Percentiles rank a stretch among this genome's conserved stretches.
phyloP scores from a whole-genome alignment of 1,140 invertebrate genomes.

The Listronotus oregonensis region DNA sequence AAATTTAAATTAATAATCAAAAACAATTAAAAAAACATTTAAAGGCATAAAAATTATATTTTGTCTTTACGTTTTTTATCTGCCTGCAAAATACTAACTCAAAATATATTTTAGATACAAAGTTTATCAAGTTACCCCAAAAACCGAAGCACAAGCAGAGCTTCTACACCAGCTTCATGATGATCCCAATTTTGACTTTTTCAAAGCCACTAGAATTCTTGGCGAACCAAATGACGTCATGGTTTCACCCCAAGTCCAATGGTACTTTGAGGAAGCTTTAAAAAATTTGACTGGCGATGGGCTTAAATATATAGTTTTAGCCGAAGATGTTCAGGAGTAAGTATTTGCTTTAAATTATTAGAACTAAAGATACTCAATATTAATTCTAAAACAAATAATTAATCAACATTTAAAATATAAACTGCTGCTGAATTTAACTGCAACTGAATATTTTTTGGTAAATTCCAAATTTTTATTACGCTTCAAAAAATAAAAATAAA shows the following conservation, averaged over 20 bases:
- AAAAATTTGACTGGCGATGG: constrained; percentile 9
- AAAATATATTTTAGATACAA: constrained; percentile 22
- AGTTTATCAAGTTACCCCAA: constrained; percentile 24
- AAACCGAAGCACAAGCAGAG: constrained; percentile 22
- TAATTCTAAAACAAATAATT: no score
- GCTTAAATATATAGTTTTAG: constrained; percentile 25
- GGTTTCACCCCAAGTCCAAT: constrained; percentile 34
- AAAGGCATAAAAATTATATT: no score
- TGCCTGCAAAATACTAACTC: no score
- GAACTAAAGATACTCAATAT: no score
- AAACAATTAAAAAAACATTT: no score
- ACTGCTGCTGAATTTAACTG: no score
- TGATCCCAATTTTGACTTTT: constrained; percentile 31
- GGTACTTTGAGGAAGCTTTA: constrained; percentile 21
- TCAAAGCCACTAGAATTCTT: constrained; percentile 11
- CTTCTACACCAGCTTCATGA: constrained; percentile 16
- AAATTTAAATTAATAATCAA: no score
- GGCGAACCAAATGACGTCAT: constrained; percentile 27
- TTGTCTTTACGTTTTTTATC: no score
- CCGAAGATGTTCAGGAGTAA: constrained; percentile 29
- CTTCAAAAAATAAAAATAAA: no score
- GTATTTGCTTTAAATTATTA: background rate
- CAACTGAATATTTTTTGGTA: no score
- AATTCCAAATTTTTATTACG: no score
- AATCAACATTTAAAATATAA: no score